A percentile compares a stretch with the other conserved stretches of the same genome.
Evolutionary conservation across 2,113 vertebrate species (phyloP).

Genomic region (Mesembrinibis cayennensis): DNA sequence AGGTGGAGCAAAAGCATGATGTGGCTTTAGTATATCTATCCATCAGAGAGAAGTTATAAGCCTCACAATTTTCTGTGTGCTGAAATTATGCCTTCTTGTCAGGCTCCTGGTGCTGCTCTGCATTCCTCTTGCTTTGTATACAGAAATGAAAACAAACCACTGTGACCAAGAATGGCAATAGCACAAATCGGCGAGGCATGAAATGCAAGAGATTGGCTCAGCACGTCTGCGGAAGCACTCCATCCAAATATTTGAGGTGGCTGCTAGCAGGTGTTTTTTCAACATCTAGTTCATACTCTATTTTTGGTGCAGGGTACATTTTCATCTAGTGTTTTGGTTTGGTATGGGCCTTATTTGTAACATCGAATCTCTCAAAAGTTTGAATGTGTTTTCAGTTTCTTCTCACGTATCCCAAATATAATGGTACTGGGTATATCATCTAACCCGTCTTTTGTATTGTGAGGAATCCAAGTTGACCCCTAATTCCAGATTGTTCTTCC

Average conservation of each 20-base stretch:
- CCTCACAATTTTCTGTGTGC: not conserved
- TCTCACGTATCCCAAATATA: not conserved
- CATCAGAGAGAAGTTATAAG: not conserved
- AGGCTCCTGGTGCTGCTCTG: not conserved
- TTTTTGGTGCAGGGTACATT: not conserved
- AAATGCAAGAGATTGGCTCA: not conserved
- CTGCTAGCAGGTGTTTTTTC: slow-evolving; percentile 44
- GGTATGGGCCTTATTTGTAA: not conserved
- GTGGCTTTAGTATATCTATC: not conserved
- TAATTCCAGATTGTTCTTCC: not conserved
- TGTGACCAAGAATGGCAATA: slow-evolving; percentile 60
- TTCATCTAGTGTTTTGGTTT: not conserved
- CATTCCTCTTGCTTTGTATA: slow-evolving; percentile 32
- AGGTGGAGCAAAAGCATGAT: not conserved
- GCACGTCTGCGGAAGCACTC: not conserved
- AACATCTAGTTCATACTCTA: not conserved
- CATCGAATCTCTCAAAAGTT: not conserved
- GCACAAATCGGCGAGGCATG: not conserved
- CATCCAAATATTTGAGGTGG: slow-evolving; percentile 45
- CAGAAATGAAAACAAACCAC: slow-evolving; percentile 39
- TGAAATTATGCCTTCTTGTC: not conserved
- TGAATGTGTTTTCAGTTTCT: not conserved
- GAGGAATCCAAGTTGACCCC: not conserved
- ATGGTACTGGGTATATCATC: not conserved
- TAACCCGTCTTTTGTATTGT: not conserved